Evolutionary conservation across 2,113 vertebrate species (phyloP).

Genomic region (Corydoras sp.): DNA sequence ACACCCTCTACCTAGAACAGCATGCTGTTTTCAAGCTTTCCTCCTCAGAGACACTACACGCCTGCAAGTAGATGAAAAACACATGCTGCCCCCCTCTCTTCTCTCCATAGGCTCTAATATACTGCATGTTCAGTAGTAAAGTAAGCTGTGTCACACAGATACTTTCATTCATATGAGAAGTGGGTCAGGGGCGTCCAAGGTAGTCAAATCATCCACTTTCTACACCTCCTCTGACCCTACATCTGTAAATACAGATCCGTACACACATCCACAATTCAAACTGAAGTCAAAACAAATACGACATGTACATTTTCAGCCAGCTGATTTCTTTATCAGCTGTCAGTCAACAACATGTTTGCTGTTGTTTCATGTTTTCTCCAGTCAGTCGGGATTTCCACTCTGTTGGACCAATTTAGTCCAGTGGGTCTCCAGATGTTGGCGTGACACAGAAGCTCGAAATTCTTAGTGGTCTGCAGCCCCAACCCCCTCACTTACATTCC

Average conservation of each 20-base stretch:
- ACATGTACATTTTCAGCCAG: background rate
- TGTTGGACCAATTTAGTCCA: slow-evolving; percentile 49
- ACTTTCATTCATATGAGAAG: slow-evolving; percentile 61
- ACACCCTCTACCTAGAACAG: slow-evolving; percentile 62
- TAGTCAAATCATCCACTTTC: background rate
- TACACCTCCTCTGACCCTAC: slow-evolving; percentile 5
- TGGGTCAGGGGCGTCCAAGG: slow-evolving; percentile 40
- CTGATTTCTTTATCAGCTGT: background rate
- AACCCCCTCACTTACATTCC: slow-evolving; percentile 27
- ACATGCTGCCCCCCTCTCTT: slow-evolving; percentile 54
- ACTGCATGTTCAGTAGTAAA: slow-evolving; percentile 53
- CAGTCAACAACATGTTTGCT: too few relatives aligned
- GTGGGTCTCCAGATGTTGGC: slow-evolving; percentile 52
- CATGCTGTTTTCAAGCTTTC: slow-evolving; percentile 56
- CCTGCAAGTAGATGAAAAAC: slow-evolving; percentile 68
- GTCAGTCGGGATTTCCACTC: slow-evolving; percentile 40
- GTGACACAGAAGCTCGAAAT: slow-evolving; percentile 59
- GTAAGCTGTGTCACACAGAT: slow-evolving; percentile 59
- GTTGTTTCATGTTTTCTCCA: background rate
- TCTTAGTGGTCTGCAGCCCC: slow-evolving; percentile 45
- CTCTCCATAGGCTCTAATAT: slow-evolving; percentile 49
- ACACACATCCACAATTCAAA: too few relatives aligned
- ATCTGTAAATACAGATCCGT: too few relatives aligned
- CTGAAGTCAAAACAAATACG: too few relatives aligned
- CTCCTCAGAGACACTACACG: slow-evolving; percentile 62